Conservation (phyloP, 2,888 invertebrate genomes). For the Agrilus cyanescens region DNA sequence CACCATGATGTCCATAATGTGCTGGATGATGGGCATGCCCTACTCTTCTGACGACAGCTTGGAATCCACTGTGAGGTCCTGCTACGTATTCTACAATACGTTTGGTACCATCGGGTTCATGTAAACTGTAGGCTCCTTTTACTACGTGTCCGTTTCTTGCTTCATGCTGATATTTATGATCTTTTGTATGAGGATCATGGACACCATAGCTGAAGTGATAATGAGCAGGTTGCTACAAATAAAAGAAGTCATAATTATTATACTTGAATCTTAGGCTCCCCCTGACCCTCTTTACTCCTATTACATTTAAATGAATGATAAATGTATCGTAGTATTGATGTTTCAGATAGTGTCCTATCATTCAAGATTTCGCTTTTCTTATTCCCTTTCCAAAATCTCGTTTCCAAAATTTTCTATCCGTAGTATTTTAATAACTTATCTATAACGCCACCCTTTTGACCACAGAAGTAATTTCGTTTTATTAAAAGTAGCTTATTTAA, state of each 20-base stretch:
- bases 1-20: constrained; percentile 17
- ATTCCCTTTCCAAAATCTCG: too few species aligned
- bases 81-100: constrained; percentile 31
- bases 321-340: too few species aligned
- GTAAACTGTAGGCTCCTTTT: constrained; percentile 28
- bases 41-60: constrained; percentile 29
- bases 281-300: too few species aligned
- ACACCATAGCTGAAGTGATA: constrained; percentile 31
- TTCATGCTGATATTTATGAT: constrained; percentile 32
- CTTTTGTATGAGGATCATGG: constrained; percentile 29
- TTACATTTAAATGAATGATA: too few species aligned
- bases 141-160: constrained; percentile 29
- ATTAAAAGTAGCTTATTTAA: too few species aligned
- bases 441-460: too few species aligned
- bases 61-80: constrained; percentile 26
- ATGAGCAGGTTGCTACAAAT: constrained; percentile 22
- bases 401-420: too few species aligned
- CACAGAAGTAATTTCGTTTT: too few species aligned
- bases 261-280: too few species aligned
- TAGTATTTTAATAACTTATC: too few species aligned
- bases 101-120: constrained; percentile 32
- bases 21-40: constrained; percentile 18
- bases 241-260: neutral
- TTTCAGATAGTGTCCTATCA: too few species aligned
- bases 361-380: too few species aligned